These are phyloP conservation scores for Apotomis capreana DNA, from an alignment of 2,888 invertebrate genomes.

Conservation along the genomic window DNA sequence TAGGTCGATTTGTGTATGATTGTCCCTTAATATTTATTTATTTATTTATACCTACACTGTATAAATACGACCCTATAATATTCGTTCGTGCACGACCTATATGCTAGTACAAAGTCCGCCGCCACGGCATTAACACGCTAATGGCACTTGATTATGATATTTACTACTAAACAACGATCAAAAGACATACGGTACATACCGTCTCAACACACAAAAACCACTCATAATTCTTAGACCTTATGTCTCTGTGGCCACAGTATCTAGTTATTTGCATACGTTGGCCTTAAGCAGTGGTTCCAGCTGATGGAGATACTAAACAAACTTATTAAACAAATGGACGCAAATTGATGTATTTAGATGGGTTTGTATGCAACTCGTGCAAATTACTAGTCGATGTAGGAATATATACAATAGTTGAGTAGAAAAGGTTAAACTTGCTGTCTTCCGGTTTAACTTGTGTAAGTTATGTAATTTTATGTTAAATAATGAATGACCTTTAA, in stretches of 20 bases:
- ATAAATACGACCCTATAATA: neutral
- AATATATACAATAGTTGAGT: neutral
- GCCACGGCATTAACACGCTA: constrained; percentile 76
- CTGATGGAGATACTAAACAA: constrained; percentile 32
- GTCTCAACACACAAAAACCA: constrained; percentile 44
- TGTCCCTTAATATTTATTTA: too few species aligned
- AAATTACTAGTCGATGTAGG: neutral
- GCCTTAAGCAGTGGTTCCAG: constrained; percentile 61
- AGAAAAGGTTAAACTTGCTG: constrained; percentile 11
- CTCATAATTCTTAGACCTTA: neutral
- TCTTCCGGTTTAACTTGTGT: neutral
- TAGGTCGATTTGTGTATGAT: too few species aligned
- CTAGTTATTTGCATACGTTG: constrained; percentile 22
- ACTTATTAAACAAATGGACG: constrained; percentile 38
- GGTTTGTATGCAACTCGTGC: constrained; percentile 15
- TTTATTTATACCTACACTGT: neutral
- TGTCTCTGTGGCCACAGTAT: neutral
- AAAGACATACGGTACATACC: constrained; percentile 55
- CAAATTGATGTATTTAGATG: constrained; percentile 37
- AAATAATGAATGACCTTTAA: too few species aligned
- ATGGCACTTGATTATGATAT: constrained; percentile 82
- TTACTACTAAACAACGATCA: constrained; percentile 72
- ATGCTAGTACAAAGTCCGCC: constrained; percentile 68
- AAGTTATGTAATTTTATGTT: too few species aligned
- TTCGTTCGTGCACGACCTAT: constrained; percentile 27